Evolutionary conservation across 1,140 invertebrate species (phyloP).

Genomic region (Drosophila tani): DNA sequence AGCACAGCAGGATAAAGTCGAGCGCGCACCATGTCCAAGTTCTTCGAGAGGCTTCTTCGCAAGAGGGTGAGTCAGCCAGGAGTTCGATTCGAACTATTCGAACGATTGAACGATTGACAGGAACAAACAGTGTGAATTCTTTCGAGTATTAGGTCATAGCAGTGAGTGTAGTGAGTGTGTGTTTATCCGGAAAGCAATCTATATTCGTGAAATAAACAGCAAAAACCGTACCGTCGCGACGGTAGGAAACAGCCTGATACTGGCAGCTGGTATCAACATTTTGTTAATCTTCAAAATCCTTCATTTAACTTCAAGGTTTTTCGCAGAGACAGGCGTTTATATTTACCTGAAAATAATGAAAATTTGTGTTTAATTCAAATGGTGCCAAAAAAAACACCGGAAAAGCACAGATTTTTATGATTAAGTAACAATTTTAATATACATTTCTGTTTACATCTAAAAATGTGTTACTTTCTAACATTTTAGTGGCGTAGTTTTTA

Average conservation of each 20-base stretch:
- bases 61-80: conserved; percentile 41
- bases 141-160: conserved; percentile 13
- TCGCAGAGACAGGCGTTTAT: background rate
- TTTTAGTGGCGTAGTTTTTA: background rate
- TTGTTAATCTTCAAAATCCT: conserved; percentile 16
- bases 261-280: background rate
- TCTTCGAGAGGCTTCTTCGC: conserved; percentile 45
- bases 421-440: too few species aligned
- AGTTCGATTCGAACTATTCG: background rate
- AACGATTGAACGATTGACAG: background rate
- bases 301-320: conserved; percentile 13
- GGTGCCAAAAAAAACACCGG: too few species aligned
- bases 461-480: background rate
- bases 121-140: conserved; percentile 24
- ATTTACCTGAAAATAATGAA: background rate
- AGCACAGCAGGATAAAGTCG: conserved; percentile 3
- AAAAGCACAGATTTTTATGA: too few species aligned
- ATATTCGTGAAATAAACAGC: conserved; percentile 17
- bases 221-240: background rate
- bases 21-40: conserved; percentile 40
- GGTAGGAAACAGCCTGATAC: background rate
- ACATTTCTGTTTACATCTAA: background rate
- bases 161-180: background rate
- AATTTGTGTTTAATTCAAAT: background rate
- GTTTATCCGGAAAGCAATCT: conserved; percentile 24